Evolutionary conservation across 2,888 invertebrate species (phyloP), one percentile per base, ranked within the genome.

Genomic region (Nephrocerus scutellatus): DNA sequence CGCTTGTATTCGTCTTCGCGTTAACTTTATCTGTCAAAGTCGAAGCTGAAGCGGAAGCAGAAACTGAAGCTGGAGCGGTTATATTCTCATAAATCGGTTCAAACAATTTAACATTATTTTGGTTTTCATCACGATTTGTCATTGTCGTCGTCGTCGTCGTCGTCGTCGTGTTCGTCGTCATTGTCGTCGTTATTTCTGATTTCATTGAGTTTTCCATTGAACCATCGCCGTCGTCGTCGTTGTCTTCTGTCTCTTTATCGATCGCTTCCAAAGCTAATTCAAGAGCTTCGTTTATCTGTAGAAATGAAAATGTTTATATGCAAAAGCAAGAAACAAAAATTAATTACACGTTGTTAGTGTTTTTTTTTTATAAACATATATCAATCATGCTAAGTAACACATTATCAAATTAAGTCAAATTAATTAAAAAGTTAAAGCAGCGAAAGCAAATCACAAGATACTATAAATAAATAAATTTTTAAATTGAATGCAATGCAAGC

Each of bases 191-290:
- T 33, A 19, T 24, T 25, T 28, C 29, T 23, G n/a, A 29, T 29
- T 28, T 22, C 30, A 22, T 30, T 12, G 30, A 22, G 14, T 34
- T 23, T 26, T 22, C 20, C 22, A 35, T n/a, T 22, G 33, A 16
- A 16, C 71, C 70, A 58, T 74, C 72, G 9, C 23, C 40, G 20
- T 43, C 26, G 43, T 47, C 41, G 23, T 38, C 40, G 39, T 39
- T 44, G 12, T 41, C 47, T 26, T 41, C 35, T 40, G 40, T 41
- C 44, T 62, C 64, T 23, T 72, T 74, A 64, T 78, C 77, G 48
- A 77, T 72, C 58, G 76, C 76, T 67, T 75, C 71, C 58, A 77
- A 75, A 53, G 78, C 77, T 59, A 77, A 62, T 59, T 78, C 77
- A 59, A 77, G 66, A 51, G 77, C 78, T 65, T 78, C 77, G 60